A percentile compares a stretch with the other conserved stretches of the same genome.
These are phyloP conservation scores for Tichodroma muraria DNA, from an alignment of 2,113 vertebrate genomes.

Conservation along the genomic window DNA sequence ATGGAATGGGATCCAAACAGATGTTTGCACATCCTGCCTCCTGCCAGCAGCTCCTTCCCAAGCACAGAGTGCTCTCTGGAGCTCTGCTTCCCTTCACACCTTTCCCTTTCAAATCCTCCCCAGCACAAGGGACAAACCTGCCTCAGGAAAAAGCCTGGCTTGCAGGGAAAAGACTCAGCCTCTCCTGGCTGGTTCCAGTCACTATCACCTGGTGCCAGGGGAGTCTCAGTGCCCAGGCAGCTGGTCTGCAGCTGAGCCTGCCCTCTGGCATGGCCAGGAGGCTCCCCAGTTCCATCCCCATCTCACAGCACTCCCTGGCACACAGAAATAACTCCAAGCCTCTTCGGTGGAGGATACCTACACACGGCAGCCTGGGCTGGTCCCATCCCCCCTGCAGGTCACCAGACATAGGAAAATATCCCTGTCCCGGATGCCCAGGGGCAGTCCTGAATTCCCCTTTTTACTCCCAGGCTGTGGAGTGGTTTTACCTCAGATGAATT, in stretches of 20 bases:
- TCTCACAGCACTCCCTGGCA: not conserved
- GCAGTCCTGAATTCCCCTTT: not conserved
- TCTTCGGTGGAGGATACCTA: not conserved
- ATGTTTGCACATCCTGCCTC: not conserved
- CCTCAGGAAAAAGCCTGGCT: not conserved
- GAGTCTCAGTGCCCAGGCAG: not conserved
- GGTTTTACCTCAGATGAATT: not conserved
- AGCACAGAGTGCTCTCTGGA: not conserved
- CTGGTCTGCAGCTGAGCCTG: not conserved
- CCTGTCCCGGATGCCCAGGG: not conserved
- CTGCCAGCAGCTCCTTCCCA: not conserved
- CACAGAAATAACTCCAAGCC: not conserved
- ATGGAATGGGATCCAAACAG: not conserved
- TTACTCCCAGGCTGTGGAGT: not conserved
- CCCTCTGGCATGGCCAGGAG: accelerated
- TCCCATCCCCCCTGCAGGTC: not conserved
- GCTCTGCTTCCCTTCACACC: not conserved
- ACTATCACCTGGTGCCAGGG: accelerated
- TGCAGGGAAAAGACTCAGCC: too few species aligned
- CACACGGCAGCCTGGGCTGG: not conserved
- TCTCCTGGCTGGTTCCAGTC: not conserved
- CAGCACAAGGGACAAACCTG: not conserved
- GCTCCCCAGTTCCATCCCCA: not conserved
- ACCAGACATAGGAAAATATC: not conserved
- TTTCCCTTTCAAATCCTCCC: not conserved